These are phyloP conservation scores for Lampris incognitus DNA, from an alignment of 2,113 vertebrate genomes.

Conservation along the genomic window DNA sequence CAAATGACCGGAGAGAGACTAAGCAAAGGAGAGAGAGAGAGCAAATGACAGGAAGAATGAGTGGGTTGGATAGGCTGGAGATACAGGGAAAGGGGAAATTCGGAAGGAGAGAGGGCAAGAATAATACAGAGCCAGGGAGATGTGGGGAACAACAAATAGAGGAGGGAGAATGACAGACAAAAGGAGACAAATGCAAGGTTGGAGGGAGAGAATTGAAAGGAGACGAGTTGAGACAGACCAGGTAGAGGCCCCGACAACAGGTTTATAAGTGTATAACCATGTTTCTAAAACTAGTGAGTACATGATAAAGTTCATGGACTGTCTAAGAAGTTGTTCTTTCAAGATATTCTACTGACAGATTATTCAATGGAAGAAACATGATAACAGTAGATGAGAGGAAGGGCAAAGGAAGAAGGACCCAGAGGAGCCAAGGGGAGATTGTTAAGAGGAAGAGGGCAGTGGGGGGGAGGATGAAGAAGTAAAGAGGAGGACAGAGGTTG, in stretches of 20 bases:
- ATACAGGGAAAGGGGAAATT: constrained; percentile 2
- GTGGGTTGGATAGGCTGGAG: constrained; percentile 24
- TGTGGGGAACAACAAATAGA: constrained; percentile 11
- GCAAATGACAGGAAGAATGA: constrained; percentile 29
- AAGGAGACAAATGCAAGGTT: no score
- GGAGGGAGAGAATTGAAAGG: background rate
- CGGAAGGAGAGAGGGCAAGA: constrained; percentile 35
- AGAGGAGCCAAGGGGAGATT: no score
- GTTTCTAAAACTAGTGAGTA: background rate
- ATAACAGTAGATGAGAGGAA: no score
- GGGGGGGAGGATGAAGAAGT: no score
- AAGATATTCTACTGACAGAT: constrained; percentile 8
- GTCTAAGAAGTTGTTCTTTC: constrained; percentile 18
- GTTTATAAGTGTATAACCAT: background rate
- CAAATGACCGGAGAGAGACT: constrained; percentile 65
- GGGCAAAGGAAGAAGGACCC: no score
- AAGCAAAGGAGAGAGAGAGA: constrained; percentile 51
- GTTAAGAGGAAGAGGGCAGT: no score
- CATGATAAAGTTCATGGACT: constrained; percentile 15
- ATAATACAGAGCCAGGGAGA: constrained; percentile 30
- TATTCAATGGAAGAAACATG: no score
- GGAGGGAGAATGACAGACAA: background rate
- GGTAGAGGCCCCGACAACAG: background rate
- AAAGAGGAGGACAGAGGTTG: no score
- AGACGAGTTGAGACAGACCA: background rate